A percentile compares a stretch with the other conserved stretches of the same genome.
Evolutionary conservation across 2,797 vertebrate genomes (phyloP).

Genomic region (Holocentrus rufus): DNA sequence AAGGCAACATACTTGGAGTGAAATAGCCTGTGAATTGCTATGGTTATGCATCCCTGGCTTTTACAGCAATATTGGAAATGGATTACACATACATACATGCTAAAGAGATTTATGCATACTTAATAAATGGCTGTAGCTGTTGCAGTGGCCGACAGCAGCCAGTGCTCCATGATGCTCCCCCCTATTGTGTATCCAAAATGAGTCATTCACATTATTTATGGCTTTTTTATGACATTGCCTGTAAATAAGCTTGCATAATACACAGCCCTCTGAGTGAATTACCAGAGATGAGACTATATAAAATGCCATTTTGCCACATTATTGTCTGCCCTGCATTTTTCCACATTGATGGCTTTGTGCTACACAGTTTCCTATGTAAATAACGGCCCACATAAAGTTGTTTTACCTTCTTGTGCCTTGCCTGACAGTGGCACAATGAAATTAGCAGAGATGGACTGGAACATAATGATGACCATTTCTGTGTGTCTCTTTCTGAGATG

Average conservation of each 20-base stretch:
- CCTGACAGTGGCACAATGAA: constrained; percentile 22
- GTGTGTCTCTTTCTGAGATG: constrained; percentile 53
- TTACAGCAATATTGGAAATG: constrained; percentile 42
- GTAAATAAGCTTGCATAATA: constrained; percentile 63
- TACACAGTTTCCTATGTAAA: constrained; percentile 20
- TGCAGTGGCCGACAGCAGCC: constrained; percentile 57
- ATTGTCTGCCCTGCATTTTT: constrained; percentile 30
- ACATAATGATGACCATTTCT: constrained; percentile 57
- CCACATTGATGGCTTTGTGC: not conserved
- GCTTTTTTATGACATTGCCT: constrained; percentile 59
- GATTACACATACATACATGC: constrained; percentile 60
- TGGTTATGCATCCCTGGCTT: constrained; percentile 37
- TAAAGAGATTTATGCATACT: constrained; percentile 59
- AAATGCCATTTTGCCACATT: constrained; percentile 46
- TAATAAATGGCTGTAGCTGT: constrained; percentile 54
- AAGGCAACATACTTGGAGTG: constrained; percentile 42
- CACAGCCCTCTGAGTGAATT: constrained; percentile 50
- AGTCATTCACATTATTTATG: constrained; percentile 74
- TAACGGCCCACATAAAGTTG: constrained; percentile 32
- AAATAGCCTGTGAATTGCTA: constrained; percentile 38
- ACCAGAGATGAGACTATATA: constrained; percentile 48
- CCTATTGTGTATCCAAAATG: constrained; percentile 72
- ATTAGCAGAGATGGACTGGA: constrained; percentile 50
- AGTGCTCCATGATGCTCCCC: constrained; percentile 58
- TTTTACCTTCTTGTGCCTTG: constrained; percentile 28